Evolutionary conservation across 2,888 invertebrate genomes (phyloP).

Genomic region (Agrypnus murinus): DNA sequence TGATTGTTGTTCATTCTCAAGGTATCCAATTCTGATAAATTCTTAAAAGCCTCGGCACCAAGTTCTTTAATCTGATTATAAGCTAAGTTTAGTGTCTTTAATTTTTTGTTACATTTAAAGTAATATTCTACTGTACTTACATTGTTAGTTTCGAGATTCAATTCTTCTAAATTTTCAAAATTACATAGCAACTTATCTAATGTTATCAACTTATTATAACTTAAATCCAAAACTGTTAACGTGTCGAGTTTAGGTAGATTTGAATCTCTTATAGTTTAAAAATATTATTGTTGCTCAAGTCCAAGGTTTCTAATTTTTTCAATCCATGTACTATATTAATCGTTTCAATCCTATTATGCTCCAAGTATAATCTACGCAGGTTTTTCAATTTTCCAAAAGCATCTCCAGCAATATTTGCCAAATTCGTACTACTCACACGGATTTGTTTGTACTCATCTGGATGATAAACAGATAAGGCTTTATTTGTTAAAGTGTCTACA

Average conservation of each 20-base stretch:
- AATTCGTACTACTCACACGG: constrained; percentile 2
- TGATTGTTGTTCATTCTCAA: constrained; percentile 67
- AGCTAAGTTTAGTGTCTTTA: no score
- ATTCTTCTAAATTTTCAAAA: no score
- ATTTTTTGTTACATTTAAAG: no score
- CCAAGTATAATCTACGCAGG: constrained; percentile 16
- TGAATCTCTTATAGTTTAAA: neutral
- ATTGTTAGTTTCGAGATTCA: constrained; percentile 62
- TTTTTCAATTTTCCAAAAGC: constrained; percentile 20
- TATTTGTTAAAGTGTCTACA: neutral
- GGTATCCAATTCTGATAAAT: constrained; percentile 63
- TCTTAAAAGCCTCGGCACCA: constrained; percentile 1
- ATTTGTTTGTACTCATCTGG: constrained; percentile 24
- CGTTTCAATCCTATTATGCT: constrained; percentile 15
- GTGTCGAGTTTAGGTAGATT: constrained; percentile 12
- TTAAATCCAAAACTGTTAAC: no score
- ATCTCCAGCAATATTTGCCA: neutral
- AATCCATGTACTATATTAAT: neutral
- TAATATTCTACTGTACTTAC: constrained; percentile 63
- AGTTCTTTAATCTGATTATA: no score
- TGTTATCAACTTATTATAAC: neutral
- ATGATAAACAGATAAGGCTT: neutral
- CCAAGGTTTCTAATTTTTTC: constrained; percentile 1
- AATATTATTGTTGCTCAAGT: constrained; percentile 24
- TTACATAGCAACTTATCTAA: no score